Percentiles rank a stretch among this genome's conserved stretches.
Conservation (phyloP, 2,888 invertebrate species). For the Alcis repandata region DNA sequence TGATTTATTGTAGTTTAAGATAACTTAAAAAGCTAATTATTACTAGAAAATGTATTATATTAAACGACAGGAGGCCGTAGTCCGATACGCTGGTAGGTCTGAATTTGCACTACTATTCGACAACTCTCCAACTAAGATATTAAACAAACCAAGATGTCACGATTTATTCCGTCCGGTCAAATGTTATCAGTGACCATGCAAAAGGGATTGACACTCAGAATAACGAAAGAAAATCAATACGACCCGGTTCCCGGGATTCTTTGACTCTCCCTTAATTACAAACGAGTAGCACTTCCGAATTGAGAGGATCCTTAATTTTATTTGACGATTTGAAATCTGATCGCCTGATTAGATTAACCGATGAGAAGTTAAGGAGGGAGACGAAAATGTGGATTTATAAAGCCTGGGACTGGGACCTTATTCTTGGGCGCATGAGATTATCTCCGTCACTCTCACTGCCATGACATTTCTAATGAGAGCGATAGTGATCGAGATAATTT, state of each 20-base stretch:
- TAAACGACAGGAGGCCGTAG: too few species aligned
- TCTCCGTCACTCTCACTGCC: too few species aligned
- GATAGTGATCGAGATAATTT: too few species aligned
- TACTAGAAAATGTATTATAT: too few species aligned
- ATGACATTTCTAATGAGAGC: too few species aligned
- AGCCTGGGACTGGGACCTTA: too few species aligned
- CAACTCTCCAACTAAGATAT: too few species aligned
- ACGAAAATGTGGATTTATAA: neutral
- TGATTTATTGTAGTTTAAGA: too few species aligned
- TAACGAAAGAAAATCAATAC: conserved; percentile 25
- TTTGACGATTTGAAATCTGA: conserved; percentile 35
- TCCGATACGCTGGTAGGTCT: too few species aligned
- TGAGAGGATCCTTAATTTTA: conserved; percentile 31
- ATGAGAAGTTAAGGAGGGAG: neutral
- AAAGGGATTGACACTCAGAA: conserved; percentile 3
- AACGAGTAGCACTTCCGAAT: conserved; percentile 26
- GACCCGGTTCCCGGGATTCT: conserved; percentile 10
- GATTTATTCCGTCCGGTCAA: conserved; percentile 5
- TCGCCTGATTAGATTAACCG: conserved; percentile 24
- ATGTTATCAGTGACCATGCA: conserved; percentile 7
- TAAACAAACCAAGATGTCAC: neutral
- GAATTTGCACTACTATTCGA: too few species aligned
- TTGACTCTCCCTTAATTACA: conserved; percentile 31
- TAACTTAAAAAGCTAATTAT: too few species aligned
- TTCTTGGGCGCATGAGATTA: too few species aligned